phyloP scores from a whole-genome alignment of 2,797 vertebrate species.

The Florisuga fusca region DNA sequence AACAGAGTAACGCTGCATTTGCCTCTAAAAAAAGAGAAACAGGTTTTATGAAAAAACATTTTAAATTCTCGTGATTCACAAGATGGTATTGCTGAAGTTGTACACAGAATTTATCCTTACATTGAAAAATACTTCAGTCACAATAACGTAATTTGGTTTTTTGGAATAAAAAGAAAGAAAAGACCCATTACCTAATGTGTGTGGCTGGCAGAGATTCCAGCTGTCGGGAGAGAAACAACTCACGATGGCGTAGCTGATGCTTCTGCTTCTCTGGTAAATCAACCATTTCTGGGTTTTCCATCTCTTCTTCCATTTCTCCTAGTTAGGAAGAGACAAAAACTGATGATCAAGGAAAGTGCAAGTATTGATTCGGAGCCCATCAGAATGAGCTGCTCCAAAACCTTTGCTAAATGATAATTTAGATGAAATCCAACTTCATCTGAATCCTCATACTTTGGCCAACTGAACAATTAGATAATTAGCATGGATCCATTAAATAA shows the following conservation, averaged over 20 bases:
- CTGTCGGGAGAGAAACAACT: slow-evolving; percentile 95
- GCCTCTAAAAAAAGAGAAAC: slow-evolving; percentile 83
- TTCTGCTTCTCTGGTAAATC: slow-evolving; percentile 96
- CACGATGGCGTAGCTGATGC: slow-evolving; percentile 95
- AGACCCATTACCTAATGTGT: slow-evolving; percentile 90
- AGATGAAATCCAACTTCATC: neutral
- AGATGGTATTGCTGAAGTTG: neutral
- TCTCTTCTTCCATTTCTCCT: slow-evolving; percentile 98
- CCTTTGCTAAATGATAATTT: neutral
- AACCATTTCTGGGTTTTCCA: slow-evolving; percentile 95
- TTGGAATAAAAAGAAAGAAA: neutral
- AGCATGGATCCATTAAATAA: neutral
- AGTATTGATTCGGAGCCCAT: neutral
- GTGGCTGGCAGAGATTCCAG: slow-evolving; percentile 96
- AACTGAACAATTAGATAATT: neutral
- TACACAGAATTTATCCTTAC: neutral
- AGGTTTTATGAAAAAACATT: slow-evolving; percentile 6
- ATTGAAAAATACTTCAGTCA: neutral
- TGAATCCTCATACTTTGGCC: neutral
- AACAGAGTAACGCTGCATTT: slow-evolving; percentile 98
- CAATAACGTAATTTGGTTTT: neutral
- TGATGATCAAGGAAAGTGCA: neutral
- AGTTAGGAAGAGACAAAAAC: slow-evolving; percentile 4
- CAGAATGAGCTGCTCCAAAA: neutral
- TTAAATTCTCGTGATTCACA: neutral